Base-by-base conservation (phyloP, 2,888 invertebrate genomes). In the Rhamnusium bicolor region DNA sequence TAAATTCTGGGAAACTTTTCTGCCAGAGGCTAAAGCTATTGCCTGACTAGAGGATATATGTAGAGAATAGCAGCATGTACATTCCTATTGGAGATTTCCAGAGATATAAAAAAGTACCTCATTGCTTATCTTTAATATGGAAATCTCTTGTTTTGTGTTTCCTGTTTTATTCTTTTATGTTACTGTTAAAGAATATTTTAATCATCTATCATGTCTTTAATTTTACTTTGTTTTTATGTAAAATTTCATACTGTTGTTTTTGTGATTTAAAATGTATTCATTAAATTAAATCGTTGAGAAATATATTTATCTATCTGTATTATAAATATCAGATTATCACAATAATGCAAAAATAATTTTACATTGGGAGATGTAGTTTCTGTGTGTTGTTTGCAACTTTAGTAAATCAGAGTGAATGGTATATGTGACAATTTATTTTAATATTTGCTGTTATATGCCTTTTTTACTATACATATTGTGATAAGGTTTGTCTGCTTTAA, bases 1-100 rank as follows among this genome's bases (percentile, higher is more conserved):
- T 81, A 95, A 96, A 87, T 95, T 95, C 88, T 98, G 98, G 99
- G 98, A 99, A 89, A 93, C 95, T 19, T 99, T 99, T 90, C 90
- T 98, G 81, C 98, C 98, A 0, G 97, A 98, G 88, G 98, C 98
- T 19, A 95, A 96, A 86, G 95, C 96, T 79, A 96, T 98, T 88
- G 94, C 94, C 89, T 96, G 93, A 94, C 88, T 86, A 84, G 87
- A 87, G 81, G 87, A 87, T 76, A 78, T 87, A 47, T 84, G 84
- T 71, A 79, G 84, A 71, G 87, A 88, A 85, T 88, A 88, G 85
- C 87, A 85, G 82, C 84, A 83, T 76, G 81, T 84, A 86, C 86
- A 88, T 87, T 88, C 87, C 87, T 86, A 84, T 80, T 87, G 86
- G 86, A 86, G 81, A 75, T 87, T 86, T 81, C 86, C 86, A 40